Base-by-base conservation (phyloP, 2,113 vertebrate species). In the Pandion haliaetus region DNA sequence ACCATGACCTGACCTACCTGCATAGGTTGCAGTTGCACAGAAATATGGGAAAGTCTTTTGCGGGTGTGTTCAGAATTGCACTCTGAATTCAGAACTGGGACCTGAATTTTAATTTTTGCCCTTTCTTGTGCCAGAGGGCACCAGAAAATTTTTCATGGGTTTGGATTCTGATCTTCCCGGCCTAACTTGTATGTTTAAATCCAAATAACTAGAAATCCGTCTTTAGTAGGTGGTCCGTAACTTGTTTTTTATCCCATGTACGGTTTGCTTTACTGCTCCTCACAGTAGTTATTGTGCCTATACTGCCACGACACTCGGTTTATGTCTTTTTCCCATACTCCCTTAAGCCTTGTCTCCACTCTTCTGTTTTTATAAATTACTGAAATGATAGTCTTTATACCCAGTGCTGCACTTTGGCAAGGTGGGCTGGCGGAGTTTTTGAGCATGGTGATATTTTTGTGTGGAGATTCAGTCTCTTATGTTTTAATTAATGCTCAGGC, bases 1-100 rank as follows among this genome's bases (percentile, higher is more conserved):
- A 11, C 3, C 16, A 2, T 8, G 31, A 5, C 61, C 7, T 0
- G 10, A 24, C 2, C 19, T 24, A 4, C 26, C 42, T 17, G 1
- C 0, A 0, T 0, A 2, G 0, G 36, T 12, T 32, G 76, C 34
- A 3, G 8, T 13, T n/a, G 45, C 2, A 2, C 61, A 74, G 67
- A 28, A 36, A n/a, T 5, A 13, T 0, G 6, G 47, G n/a, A 9
- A 31, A 14, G 18, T 12, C 18, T 38, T 44, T 23, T 38, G 14
- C 19, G 7, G 32, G 19, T 1, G 2, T 15, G 4, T 45, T 50
- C 12, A 10, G 49, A 55, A 42, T 40, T 24, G 14, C 2, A 8
- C 25, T 23, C 23, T 0, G 5, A 15, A 50, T 29, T 63, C 44
- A 21, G 34, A 58, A 7, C 44, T 3, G 23, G 31, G 44, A 6